Conservation (phyloP, 2,797 vertebrate species). For the Danionella dracula region DNA sequence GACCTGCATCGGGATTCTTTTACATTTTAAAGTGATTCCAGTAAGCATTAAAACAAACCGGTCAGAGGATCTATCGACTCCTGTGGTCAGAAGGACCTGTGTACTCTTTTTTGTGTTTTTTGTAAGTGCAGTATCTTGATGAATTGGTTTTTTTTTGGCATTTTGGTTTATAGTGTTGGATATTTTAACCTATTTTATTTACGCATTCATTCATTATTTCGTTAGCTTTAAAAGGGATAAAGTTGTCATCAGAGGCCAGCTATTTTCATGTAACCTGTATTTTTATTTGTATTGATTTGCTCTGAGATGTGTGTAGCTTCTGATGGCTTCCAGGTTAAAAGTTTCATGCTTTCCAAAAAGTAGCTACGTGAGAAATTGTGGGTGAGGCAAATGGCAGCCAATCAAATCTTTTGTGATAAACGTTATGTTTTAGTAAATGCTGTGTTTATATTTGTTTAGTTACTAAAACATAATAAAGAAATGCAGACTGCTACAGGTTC, state of each 20-base stretch:
- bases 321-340: no score
- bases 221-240: constrained; percentile 17
- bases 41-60: neutral
- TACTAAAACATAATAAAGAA: no score
- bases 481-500: no score
- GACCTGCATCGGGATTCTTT: constrained; percentile 1
- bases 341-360: no score
- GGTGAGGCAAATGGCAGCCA: no score
- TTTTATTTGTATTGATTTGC: no score
- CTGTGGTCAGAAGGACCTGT: constrained; percentile 48
- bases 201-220: constrained; percentile 21
- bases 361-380: no score
- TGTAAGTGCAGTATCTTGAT: constrained; percentile 23
- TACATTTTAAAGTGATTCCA: neutral
- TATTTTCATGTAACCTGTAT: no score
- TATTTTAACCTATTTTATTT: constrained; percentile 26
- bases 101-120: constrained; percentile 28
- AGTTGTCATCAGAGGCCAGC: no score
- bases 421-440: no score
- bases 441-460: no score
- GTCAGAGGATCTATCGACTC: neutral
- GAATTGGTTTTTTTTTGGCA: constrained; percentile 8
- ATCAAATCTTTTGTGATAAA: neutral
- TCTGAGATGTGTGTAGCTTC: no score
- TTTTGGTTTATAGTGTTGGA: constrained; percentile 29